phyloP scores from a whole-genome alignment of 2,888 invertebrate species.

The Leptinotarsa haldemani region DNA sequence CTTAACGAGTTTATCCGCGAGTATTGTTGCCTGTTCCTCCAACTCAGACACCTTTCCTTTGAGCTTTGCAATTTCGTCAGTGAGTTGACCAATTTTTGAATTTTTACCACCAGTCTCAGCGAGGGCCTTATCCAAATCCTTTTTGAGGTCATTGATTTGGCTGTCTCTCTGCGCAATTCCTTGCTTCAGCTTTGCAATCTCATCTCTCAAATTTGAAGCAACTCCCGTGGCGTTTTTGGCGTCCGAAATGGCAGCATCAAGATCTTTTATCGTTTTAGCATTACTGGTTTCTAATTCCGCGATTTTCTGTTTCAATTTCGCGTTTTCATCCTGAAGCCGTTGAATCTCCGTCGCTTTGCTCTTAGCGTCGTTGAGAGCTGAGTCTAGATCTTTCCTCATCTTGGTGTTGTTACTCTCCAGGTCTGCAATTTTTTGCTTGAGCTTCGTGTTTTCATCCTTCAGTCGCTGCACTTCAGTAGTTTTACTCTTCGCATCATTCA shows the following conservation, averaged over 20 bases:
- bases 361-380: constrained; percentile 22
- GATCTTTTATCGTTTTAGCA: constrained; percentile 46
- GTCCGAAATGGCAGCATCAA: constrained; percentile 41
- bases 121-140: constrained; percentile 30
- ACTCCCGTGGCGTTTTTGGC: constrained; percentile 28
- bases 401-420: constrained; percentile 39
- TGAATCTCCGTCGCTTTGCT: constrained; percentile 27
- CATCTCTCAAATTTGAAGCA: constrained; percentile 23
- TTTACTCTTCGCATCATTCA: constrained; percentile 26
- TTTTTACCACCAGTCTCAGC: constrained; percentile 15
- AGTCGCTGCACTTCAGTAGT: constrained; percentile 31
- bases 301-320: constrained; percentile 27
- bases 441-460: constrained; percentile 42
- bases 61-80: constrained; percentile 28
- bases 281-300: constrained; percentile 40
- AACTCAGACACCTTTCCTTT: constrained; percentile 32
- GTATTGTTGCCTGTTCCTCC: constrained; percentile 25
- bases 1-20: constrained; percentile 33
- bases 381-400: constrained; percentile 34
- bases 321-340: constrained; percentile 29
- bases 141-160: constrained; percentile 30
- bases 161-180: constrained; percentile 23
- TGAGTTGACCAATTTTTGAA: constrained; percentile 1
- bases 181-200: constrained; percentile 32
- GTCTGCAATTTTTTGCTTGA: constrained; percentile 43